phyloP scores from a whole-genome alignment of 2,113 vertebrate species.

The Dipodomys spectabilis region DNA sequence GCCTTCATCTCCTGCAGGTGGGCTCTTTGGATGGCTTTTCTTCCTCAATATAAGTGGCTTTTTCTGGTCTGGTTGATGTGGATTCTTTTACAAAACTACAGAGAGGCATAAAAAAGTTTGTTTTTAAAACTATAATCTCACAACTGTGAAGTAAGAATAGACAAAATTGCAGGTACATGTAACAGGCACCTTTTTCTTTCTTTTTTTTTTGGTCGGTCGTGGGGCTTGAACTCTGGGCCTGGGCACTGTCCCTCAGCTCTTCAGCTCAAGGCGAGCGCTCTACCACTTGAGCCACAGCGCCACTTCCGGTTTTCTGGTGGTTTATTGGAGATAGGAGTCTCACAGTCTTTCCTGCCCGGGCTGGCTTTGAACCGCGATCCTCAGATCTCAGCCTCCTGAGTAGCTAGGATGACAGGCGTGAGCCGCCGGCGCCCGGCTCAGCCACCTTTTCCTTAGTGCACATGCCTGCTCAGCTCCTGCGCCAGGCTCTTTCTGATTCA shows the following conservation, averaged over 20 bases:
- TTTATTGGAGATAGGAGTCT: no score
- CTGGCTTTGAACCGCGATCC: no score
- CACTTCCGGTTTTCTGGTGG: no score
- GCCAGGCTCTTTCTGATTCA: neutral
- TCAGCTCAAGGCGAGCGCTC: no score
- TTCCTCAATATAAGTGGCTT: neutral
- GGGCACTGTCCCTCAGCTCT: no score
- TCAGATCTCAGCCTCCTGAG: no score
- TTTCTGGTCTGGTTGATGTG: conserved; percentile 1
- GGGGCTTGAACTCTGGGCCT: no score
- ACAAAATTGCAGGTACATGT: neutral
- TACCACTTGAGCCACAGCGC: no score
- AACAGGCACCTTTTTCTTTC: neutral
- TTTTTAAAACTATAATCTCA: neutral
- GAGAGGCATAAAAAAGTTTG: conserved; percentile 11
- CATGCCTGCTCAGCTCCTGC: neutral
- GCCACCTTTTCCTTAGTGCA: neutral
- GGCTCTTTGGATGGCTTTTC: neutral
- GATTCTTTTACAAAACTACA: neutral
- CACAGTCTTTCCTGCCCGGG: no score
- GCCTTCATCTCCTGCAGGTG: neutral
- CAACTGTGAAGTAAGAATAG: neutral
- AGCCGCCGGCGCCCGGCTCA: no score
- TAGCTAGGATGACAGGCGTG: no score
- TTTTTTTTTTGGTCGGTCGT: no score